A percentile compares a stretch with the other conserved stretches of the same genome.
Evolutionary conservation across 2,113 vertebrate genomes (phyloP).

Genomic region (Fregata magnificens): DNA sequence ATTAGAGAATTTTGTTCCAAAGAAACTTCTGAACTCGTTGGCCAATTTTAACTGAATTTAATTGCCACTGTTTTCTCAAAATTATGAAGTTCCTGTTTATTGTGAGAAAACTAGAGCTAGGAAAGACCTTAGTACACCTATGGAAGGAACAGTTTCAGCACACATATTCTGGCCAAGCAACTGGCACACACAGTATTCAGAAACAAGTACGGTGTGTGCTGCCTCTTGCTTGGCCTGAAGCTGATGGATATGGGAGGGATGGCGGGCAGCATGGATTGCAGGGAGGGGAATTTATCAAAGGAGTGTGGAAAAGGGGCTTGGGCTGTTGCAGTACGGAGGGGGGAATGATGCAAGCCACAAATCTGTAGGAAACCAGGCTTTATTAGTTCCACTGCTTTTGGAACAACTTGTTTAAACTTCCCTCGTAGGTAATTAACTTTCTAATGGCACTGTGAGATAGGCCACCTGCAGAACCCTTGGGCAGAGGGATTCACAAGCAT

Average conservation of each 20-base stretch:
- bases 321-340: background rate
- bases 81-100: background rate
- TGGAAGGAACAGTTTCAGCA: background rate
- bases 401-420: slow-evolving; percentile 68
- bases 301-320: background rate
- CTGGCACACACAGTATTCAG: background rate
- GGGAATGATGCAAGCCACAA: slow-evolving; percentile 40
- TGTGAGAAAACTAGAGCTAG: background rate
- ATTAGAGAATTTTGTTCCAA: background rate
- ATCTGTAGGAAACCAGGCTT: slow-evolving; percentile 55
- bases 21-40: background rate
- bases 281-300: slow-evolving; percentile 26
- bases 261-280: background rate
- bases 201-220: background rate
- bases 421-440: slow-evolving; percentile 64
- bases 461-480: slow-evolving; percentile 63
- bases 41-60: background rate
- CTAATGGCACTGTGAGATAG: slow-evolving; percentile 64
- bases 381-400: slow-evolving; percentile 63
- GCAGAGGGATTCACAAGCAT: slow-evolving; percentile 56
- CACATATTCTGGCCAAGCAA: background rate
- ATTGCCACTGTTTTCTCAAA: background rate
- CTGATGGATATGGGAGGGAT: background rate
- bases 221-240: slow-evolving; percentile 27
- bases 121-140: background rate